Evolutionary conservation across 2,113 vertebrate species (phyloP), one percentile per base, ranked within the genome.

Genomic region (Nymphicus hollandicus): DNA sequence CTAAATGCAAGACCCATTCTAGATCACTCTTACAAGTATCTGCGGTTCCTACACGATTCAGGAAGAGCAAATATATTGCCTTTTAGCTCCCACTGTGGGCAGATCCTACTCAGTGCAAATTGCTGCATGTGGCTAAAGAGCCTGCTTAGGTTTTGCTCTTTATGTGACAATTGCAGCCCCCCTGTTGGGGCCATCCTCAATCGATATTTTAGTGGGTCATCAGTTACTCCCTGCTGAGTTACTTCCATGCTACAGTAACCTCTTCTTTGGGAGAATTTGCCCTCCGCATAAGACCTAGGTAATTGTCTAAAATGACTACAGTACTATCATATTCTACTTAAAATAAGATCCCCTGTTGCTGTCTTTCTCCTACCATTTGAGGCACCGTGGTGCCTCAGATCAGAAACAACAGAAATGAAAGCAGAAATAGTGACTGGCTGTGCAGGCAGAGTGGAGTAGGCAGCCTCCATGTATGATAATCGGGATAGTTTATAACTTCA

Each of bases 151-250:
- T 33, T 93, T 69, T 91, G 92, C 83, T 94, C 83, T 93, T 91
- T 46, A 64, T 84, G 52, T 71, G 83, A 81, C 70, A 71, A 44
- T 91, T 94, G 76, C 93, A 76, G 35, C 78, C 74, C 28, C 81
- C 93, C 61, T 17, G n/a, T 25, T 63, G 78, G 81, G 22, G 17
- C 44, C 65, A 74, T 79, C 56, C 44, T 79, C 66, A 69, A 24
- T 91, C 65, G 47, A 17, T 79, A 44, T 85, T 92, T 81, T 82
- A 82, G 65, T 89, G 87, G 86, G 73, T 91, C 81, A 89, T 87
- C 77, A 12, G 43, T 68, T 37, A 58, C 49, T 88, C 70, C 91
- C 86, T 47, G 84, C 94, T 79, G 91, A 87, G 69, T 87, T 76
- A 56, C 61, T 72, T 82, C 78, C 81, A 9, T 41, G 41, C 64